phyloP scores from a whole-genome alignment of 2,797 vertebrate species.

The Scolopax rusticola region DNA sequence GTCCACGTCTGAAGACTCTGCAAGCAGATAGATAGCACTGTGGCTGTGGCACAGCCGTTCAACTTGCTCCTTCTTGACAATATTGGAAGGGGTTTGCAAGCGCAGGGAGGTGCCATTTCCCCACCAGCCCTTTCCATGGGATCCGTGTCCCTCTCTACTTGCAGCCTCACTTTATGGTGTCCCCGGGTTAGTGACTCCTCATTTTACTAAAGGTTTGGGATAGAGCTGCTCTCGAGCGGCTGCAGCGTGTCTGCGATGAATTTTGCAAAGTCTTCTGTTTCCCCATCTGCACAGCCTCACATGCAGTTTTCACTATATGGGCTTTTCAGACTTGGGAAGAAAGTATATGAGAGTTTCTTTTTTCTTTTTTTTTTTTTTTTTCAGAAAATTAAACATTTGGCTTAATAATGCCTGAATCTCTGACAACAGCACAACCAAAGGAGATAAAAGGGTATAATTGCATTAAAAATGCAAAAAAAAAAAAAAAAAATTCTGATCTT shows the following conservation, averaged over 20 bases:
- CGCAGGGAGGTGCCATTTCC: neutral
- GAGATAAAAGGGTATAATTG: neutral
- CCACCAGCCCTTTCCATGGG: accelerated
- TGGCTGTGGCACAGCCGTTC: neutral
- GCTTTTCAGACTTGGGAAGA: neutral
- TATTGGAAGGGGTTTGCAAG: neutral
- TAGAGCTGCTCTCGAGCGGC: neutral
- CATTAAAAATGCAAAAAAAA: neutral
- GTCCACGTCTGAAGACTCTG: neutral
- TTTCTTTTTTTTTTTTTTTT: too few species aligned
- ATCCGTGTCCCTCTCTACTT: neutral
- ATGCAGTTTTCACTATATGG: neutral
- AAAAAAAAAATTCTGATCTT: neutral
- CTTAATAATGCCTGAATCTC: neutral
- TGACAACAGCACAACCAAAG: neutral
- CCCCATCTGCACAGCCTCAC: neutral
- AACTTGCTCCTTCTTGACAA: neutral
- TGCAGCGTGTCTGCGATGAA: neutral
- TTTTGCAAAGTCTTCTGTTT: neutral
- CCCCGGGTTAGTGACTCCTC: neutral
- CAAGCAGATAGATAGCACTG: neutral
- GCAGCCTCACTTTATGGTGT: neutral
- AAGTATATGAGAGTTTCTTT: neutral
- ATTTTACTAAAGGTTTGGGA: neutral
- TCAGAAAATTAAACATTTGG: neutral